These are phyloP conservation scores for Tiliacea citrago DNA, from an alignment of 2,888 invertebrate genomes.

Conservation along the genomic window DNA sequence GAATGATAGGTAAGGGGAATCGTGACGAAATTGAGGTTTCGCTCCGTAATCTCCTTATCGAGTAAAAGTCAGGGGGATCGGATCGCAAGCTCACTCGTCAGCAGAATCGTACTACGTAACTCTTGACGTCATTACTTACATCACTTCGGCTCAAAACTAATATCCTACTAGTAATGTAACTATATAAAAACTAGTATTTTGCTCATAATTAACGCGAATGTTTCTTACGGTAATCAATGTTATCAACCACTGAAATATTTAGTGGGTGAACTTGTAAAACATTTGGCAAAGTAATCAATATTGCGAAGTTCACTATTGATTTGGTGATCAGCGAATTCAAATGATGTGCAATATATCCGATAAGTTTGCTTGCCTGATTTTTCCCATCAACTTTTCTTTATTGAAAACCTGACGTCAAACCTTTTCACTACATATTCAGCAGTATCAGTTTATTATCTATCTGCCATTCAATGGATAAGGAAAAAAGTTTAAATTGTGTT, in stretches of 20 bases:
- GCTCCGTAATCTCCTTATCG: conserved; percentile 66
- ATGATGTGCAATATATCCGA: no score
- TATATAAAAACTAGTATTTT: conserved; percentile 5
- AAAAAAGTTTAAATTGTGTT: conserved; percentile 48
- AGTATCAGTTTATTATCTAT: conserved; percentile 24
- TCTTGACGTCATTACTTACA: conserved; percentile 15
- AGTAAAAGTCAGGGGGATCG: conserved; percentile 43
- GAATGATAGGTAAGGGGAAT: conserved; percentile 16
- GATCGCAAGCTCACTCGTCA: conserved; percentile 61
- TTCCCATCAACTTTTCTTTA: neutral
- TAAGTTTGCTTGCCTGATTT: neutral
- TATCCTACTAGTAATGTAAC: neutral
- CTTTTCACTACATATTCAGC: conserved; percentile 7
- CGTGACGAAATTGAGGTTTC: conserved; percentile 52
- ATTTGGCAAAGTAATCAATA: neutral
- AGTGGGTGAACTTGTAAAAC: neutral
- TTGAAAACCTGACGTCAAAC: conserved; percentile 4
- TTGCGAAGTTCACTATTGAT: neutral
- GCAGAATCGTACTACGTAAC: conserved; percentile 31
- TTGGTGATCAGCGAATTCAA: neutral
- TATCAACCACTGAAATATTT: no score
- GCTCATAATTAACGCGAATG: neutral
- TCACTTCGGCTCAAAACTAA: conserved; percentile 16
- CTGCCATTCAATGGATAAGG: conserved; percentile 13
- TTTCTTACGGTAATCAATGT: no score